phyloP scores from a whole-genome alignment of 2,797 vertebrate species.

The Tapirus indicus region DNA sequence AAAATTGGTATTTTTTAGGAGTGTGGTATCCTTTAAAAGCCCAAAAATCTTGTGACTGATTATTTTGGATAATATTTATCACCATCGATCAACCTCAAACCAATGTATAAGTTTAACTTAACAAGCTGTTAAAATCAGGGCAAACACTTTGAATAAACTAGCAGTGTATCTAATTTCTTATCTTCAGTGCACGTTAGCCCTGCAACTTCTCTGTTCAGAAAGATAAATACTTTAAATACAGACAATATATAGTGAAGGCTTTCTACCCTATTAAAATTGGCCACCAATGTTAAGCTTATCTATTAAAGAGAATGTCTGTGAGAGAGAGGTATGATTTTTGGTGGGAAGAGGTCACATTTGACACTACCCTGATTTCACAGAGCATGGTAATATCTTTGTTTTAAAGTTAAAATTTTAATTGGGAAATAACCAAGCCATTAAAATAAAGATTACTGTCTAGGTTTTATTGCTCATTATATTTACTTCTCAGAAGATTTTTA shows the following conservation, averaged over 20 bases:
- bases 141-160: neutral
- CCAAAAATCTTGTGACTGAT: neutral
- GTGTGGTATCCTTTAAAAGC: neutral
- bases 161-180: neutral
- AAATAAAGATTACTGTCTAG: neutral
- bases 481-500: neutral
- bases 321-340: neutral
- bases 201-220: neutral
- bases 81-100: neutral
- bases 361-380: neutral
- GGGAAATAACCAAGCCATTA: neutral
- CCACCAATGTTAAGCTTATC: neutral
- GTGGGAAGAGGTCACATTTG: neutral
- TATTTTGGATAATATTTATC: neutral
- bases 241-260: neutral
- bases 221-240: neutral
- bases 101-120: neutral
- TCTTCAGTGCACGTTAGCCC: neutral
- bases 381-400: neutral
- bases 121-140: neutral
- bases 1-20: neutral
- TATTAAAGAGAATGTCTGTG: neutral
- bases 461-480: neutral
- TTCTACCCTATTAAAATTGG: constrained; percentile 3
- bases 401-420: constrained; percentile 36